Conservation (phyloP, 2,113 vertebrate genomes). For the Petaurus breviceps region DNA sequence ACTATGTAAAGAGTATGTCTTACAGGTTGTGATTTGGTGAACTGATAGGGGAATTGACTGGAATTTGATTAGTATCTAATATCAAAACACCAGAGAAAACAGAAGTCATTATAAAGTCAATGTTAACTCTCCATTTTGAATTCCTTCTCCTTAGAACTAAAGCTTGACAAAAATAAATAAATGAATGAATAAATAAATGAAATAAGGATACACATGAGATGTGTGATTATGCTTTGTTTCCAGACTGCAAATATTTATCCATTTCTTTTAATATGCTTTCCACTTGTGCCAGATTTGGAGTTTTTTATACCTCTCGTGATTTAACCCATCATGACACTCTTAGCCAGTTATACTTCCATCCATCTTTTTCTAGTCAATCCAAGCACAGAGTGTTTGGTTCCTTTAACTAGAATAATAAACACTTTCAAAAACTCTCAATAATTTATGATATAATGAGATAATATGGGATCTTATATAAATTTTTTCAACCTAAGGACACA, state of each 20-base stretch:
- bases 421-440: background rate
- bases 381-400: background rate
- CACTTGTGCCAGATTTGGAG: conserved; percentile 8
- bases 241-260: conserved; percentile 15
- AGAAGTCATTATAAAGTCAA: background rate
- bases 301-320: background rate
- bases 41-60: conserved; percentile 4
- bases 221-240: background rate
- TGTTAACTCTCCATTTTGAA: conserved; percentile 38
- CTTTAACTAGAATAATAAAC: background rate
- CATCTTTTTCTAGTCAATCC: background rate
- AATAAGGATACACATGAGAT: background rate
- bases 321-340: conserved; percentile 1
- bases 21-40: conserved; percentile 25
- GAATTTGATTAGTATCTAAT: conserved; percentile 19
- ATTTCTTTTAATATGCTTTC: conserved; percentile 37
- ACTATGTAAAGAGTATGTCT: background rate
- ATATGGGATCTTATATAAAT: conserved; percentile 4
- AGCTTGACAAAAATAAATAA: background rate
- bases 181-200: no score
- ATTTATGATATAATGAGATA: conserved; percentile 23
- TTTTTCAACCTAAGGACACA: background rate
- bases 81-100: conserved; percentile 20
- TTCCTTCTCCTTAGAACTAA: background rate
- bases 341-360: background rate